phyloP scores from a whole-genome alignment of 2,797 vertebrate genomes.

The Coilia nasus region DNA sequence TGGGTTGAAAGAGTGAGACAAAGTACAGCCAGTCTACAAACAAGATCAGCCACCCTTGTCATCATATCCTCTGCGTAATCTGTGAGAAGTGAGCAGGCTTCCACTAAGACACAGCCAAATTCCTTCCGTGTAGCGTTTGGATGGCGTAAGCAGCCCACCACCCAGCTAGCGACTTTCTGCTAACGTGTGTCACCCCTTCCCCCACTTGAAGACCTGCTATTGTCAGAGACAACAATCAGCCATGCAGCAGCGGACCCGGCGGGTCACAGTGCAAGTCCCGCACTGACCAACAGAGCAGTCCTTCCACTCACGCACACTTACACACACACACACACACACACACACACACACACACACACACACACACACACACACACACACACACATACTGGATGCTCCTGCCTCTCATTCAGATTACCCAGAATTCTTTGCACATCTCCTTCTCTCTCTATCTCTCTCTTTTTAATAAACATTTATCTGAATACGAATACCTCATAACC shows the following conservation, averaged over 20 bases:
- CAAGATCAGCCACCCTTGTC: background rate
- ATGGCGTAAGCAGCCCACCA: background rate
- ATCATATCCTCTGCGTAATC: background rate
- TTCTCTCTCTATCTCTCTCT: constrained; percentile 15
- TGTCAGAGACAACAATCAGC: background rate
- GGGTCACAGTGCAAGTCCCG: background rate
- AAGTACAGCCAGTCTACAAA: background rate
- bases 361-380: background rate
- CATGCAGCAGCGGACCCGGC: background rate
- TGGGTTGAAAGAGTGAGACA: background rate
- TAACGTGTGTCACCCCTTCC: background rate
- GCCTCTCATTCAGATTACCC: background rate
- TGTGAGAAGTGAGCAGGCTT: background rate
- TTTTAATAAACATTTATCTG: background rate
- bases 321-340: constrained; percentile 5
- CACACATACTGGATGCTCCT: background rate
- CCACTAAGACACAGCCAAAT: background rate
- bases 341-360: background rate
- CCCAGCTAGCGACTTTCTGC: background rate
- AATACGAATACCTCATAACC: background rate
- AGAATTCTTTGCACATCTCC: background rate
- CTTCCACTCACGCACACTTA: background rate
- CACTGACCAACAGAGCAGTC: background rate
- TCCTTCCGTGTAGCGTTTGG: background rate
- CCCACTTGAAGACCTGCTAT: background rate